Base-by-base conservation (phyloP, 2,113 vertebrate species). In the Gyps fulvus region DNA sequence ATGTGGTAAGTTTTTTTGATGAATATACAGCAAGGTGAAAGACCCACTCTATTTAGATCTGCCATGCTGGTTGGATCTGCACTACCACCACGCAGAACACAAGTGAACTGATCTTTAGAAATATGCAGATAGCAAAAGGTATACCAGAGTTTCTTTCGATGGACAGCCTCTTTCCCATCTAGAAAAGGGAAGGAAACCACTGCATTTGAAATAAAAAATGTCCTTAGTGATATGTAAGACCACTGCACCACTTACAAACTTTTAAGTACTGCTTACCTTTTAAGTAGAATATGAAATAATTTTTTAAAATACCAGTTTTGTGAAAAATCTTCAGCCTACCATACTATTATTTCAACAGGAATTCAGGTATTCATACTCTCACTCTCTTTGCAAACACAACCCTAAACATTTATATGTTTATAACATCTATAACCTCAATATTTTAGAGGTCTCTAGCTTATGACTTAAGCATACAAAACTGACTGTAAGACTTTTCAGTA, bases 11-110 rank as follows among this genome's bases (percentile, higher is more conserved):
- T 3, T 38, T 70, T 81, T 52, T 3, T 22, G 38, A 15, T 83
- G 26, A 77, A n/a, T 72, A 43, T 20, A 55, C 13, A 58, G 34
- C 11, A 63, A 82, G 55, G 31, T 50, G n/a, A 49, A 90, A 77
- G 58, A 45, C 9, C 4, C 26, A 23, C 40, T 58, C 0, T 7
- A 38, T 62, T 74, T 40, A 73, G 8, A 74, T 14, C 34, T 91
- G 12, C 43, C n/a, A 8, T 1, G 2, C 32, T 27, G 16, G 40
- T 11, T 66, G 34, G 11, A 69, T 45, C 38, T 83, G 36, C 34
- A 36, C 10, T 83, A 32, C 27, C 19, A 23, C 18, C n/a, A n/a
- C 0, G 0, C 11, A 47, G 43, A 84, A 55, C 4, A 4, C 3
- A 4, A 38, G 8, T 34, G 23, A 70, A 70, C 1, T 40, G 54